Percentiles rank a stretch among this genome's conserved stretches.
Evolutionary conservation across 2,797 vertebrate species (phyloP).

Genomic region (Squalus acanthias): DNA sequence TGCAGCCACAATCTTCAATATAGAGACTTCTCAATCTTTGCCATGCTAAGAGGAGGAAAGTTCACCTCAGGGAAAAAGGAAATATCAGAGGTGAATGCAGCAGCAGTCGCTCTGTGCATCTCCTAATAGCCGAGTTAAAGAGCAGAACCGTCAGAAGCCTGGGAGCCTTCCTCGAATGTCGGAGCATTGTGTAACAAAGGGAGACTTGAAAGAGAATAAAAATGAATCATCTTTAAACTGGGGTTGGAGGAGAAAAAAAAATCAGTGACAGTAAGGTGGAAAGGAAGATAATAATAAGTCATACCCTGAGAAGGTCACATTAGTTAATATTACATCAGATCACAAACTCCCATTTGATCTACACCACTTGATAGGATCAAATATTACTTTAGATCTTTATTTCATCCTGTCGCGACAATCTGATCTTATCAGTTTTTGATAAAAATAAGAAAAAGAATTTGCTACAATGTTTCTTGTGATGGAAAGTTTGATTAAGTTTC

Average conservation of each 20-base stretch:
- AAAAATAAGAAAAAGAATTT: neutral
- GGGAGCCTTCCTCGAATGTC: neutral
- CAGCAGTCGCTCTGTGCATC: neutral
- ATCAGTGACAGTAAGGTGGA: neutral
- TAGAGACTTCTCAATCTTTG: neutral
- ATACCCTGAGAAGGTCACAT: neutral
- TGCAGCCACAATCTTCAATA: neutral
- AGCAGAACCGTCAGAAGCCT: neutral
- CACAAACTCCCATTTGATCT: neutral
- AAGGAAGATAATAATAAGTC: neutral
- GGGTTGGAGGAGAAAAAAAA: neutral
- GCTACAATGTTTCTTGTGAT: slow-evolving; percentile 29
- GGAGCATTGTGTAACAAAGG: neutral
- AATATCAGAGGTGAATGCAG: neutral
- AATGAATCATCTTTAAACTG: neutral
- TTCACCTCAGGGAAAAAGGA: neutral
- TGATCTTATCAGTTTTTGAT: slow-evolving; percentile 10
- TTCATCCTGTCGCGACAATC: slow-evolving; percentile 20
- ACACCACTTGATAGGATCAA: neutral
- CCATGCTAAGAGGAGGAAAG: neutral
- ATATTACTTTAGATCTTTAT: slow-evolving; percentile 34
- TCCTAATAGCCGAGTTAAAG: neutral
- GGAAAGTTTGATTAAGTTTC: slow-evolving; percentile 3
- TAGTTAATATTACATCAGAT: neutral
- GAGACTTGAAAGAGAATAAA: neutral